Conservation (phyloP, 2,888 invertebrate genomes). For the Julus scanicus region DNA sequence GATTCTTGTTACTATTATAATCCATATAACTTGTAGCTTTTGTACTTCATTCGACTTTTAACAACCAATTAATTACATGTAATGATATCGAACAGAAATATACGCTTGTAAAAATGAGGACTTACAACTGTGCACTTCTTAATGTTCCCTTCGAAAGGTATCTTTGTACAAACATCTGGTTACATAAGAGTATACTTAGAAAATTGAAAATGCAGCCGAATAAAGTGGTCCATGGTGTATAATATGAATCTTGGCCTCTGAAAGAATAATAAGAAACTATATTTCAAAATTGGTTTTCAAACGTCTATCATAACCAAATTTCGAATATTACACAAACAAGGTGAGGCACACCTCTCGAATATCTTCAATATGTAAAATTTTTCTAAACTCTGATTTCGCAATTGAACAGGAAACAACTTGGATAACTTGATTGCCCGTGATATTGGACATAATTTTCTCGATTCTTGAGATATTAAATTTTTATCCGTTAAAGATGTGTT, state of each 20-base stretch:
- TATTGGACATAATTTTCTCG: too few species aligned
- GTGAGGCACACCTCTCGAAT: too few species aligned
- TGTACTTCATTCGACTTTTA: not conserved
- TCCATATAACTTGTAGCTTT: too few species aligned
- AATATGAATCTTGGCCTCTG: not conserved
- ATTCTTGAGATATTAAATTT: too few species aligned
- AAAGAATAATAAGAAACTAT: not conserved
- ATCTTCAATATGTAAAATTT: too few species aligned
- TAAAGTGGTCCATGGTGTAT: constrained; percentile 44
- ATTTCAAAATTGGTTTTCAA: not conserved
- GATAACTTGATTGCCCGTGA: too few species aligned
- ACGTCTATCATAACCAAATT: not conserved
- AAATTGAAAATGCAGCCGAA: not conserved
- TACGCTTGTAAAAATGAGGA: not conserved
- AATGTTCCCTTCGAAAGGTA: constrained; percentile 2
- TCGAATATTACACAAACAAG: too few species aligned
- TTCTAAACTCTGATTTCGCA: too few species aligned
- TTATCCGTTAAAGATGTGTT: too few species aligned
- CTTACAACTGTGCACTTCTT: not conserved
- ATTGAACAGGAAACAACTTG: too few species aligned
- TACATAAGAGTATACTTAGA: not conserved
- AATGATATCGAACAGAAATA: too few species aligned
- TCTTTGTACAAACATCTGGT: constrained; percentile 52
- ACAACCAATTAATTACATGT: not conserved
- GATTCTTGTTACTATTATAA: not conserved